phyloP scores from a whole-genome alignment of 2,888 invertebrate species.

The Maniola hyperantus region DNA sequence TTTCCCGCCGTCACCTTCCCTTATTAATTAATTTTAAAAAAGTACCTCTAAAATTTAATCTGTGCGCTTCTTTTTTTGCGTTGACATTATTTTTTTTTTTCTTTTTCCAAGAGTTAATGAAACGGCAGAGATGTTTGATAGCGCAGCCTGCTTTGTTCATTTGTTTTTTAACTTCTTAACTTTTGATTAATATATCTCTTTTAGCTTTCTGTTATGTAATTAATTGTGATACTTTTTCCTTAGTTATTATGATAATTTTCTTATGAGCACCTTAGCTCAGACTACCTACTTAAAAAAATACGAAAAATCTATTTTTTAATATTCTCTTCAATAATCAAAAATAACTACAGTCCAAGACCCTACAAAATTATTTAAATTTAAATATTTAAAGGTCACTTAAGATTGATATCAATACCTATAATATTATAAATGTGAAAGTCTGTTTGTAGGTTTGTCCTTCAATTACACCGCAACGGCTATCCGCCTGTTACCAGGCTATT shows the following conservation, averaged over 20 bases:
- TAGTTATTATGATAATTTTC: too few relatives aligned
- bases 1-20: conserved; percentile 68
- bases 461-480: too few relatives aligned
- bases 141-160: conserved; percentile 44
- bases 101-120: conserved; percentile 66
- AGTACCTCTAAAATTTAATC: conserved; percentile 78
- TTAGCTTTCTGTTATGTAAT: neutral
- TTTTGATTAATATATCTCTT: conserved; percentile 53
- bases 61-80: conserved; percentile 59
- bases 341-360: too few relatives aligned
- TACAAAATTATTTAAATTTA: too few relatives aligned
- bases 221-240: neutral
- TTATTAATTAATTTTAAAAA: conserved; percentile 77
- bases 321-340: too few relatives aligned
- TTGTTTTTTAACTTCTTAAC: conserved; percentile 53
- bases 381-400: too few relatives aligned
- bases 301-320: too few relatives aligned
- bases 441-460: too few relatives aligned
- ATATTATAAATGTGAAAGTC: too few relatives aligned
- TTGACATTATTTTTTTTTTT: conserved; percentile 66
- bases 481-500: too few relatives aligned
- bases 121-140: conserved; percentile 71
- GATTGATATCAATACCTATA: too few relatives aligned
- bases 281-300: too few relatives aligned
- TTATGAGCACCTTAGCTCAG: neutral